A percentile compares a stretch with the other conserved stretches of the same genome.
These are phyloP conservation scores for Xenopus petersii DNA, from an alignment of 2,797 vertebrate species.

Conservation along the genomic window DNA sequence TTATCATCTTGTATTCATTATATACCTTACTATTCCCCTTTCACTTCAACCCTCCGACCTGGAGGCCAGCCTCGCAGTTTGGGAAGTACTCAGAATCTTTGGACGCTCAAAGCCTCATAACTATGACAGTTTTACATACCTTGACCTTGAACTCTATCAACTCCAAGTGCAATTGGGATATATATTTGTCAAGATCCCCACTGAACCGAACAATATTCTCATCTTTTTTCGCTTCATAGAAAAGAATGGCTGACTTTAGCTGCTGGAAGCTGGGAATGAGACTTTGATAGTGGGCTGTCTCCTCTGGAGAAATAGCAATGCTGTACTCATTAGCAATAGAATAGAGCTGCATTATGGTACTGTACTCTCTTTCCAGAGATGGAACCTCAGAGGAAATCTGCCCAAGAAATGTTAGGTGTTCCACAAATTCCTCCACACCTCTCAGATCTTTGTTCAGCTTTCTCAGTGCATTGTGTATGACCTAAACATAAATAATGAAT, in stretches of 20 bases:
- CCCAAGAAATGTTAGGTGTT: constrained; percentile 58
- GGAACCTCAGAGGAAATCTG: constrained; percentile 52
- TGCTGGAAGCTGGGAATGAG: constrained; percentile 54
- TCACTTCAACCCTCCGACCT: too few relatives aligned
- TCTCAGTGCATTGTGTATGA: constrained; percentile 50
- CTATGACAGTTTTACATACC: constrained; percentile 50
- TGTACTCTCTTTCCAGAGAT: constrained; percentile 53
- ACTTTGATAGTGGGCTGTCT: constrained; percentile 54
- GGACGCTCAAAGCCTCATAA: too few relatives aligned
- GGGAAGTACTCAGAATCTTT: too few relatives aligned
- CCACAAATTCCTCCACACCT: constrained; percentile 60
- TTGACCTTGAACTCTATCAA: constrained; percentile 59
- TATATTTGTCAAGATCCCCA: constrained; percentile 53
- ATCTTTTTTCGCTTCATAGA: constrained; percentile 53
- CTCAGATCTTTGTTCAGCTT: constrained; percentile 50
- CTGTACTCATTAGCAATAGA: constrained; percentile 53
- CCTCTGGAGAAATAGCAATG: constrained; percentile 55
- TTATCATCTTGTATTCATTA: too few relatives aligned
- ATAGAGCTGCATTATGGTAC: constrained; percentile 51
- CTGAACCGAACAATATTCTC: constrained; percentile 55
- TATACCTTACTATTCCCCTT: too few relatives aligned
- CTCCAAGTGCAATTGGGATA: constrained; percentile 53
- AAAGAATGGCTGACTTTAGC: constrained; percentile 57
- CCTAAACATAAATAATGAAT: constrained; percentile 43
- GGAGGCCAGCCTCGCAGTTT: too few relatives aligned